A percentile compares a stretch with the other conserved stretches of the same genome.
Evolutionary conservation across 2,113 vertebrate genomes (phyloP).

Genomic region (Natator depressus): DNA sequence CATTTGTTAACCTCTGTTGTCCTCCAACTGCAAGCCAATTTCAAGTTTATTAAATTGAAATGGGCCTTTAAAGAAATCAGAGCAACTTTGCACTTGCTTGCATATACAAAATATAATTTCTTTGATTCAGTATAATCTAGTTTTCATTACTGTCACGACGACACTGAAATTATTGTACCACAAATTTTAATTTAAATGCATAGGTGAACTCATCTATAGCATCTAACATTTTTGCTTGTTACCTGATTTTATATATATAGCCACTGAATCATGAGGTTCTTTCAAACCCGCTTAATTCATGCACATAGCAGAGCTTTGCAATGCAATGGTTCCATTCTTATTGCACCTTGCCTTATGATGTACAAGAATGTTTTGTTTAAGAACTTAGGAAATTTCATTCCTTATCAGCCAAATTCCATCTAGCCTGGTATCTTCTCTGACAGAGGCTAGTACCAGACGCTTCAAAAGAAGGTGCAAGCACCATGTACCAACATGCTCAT

Average conservation of each 20-base stretch:
- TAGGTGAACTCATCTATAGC: not conserved
- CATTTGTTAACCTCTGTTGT: not conserved
- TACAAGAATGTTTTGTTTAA: not conserved
- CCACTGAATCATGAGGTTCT: not conserved
- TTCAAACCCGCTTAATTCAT: fast-evolving
- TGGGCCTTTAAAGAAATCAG: not conserved
- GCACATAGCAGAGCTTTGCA: fast-evolving
- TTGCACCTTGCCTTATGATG: not conserved
- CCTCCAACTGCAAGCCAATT: not conserved
- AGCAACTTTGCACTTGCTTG: fast-evolving
- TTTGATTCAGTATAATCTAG: not conserved
- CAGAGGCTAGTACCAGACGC: fast-evolving
- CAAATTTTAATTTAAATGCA: not conserved
- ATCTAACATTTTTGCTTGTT: not conserved
- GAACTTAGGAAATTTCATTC: not conserved
- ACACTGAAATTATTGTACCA: too few species aligned
- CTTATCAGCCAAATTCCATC: not conserved
- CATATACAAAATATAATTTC: fast-evolving
- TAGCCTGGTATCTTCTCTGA: not conserved
- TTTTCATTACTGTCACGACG: not conserved
- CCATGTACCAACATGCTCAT: fast-evolving
- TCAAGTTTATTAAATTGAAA: not conserved
- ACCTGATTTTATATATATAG: not conserved
- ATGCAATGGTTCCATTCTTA: not conserved
- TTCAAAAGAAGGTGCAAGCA: fast-evolving